A percentile compares a stretch with the other conserved stretches of the same genome.
phyloP scores from a whole-genome alignment of 2,888 invertebrate species.

The Pristionchus arcanus region DNA sequence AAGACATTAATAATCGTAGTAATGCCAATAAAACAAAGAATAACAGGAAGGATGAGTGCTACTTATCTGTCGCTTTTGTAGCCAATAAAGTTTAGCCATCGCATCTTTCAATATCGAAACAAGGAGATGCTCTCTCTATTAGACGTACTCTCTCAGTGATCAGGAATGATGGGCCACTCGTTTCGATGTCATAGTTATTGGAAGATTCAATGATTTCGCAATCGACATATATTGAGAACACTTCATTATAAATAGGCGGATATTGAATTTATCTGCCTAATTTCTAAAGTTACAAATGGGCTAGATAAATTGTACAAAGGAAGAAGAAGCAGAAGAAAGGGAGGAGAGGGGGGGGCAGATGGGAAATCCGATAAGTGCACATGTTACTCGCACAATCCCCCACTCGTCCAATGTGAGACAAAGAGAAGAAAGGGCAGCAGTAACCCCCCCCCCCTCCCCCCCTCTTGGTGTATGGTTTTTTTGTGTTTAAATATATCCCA shows the following conservation, averaged over 20 bases:
- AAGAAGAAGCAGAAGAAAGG: background rate
- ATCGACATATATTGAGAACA: too few relatives aligned
- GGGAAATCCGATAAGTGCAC: conserved; percentile 38
- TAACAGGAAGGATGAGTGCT: background rate
- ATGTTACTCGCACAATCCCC: background rate
- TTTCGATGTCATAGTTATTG: too few relatives aligned
- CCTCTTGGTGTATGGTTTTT: too few relatives aligned
- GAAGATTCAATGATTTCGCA: too few relatives aligned
- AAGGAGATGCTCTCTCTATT: background rate
- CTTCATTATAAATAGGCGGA: too few relatives aligned
- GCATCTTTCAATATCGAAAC: too few relatives aligned
- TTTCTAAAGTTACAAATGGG: background rate
- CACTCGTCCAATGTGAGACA: background rate
- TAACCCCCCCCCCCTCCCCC: background rate
- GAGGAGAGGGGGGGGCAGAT: background rate
- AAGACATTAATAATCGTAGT: background rate
- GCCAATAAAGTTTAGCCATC: background rate
- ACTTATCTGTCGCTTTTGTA: too few relatives aligned
- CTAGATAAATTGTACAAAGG: too few relatives aligned
- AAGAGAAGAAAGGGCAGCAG: conserved; percentile 34
- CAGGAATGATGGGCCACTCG: too few relatives aligned
- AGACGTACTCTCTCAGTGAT: too few relatives aligned
- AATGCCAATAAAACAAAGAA: background rate
- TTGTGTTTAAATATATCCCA: too few relatives aligned
- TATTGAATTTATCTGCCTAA: too few relatives aligned